These are phyloP conservation scores for Falco rusticolus DNA, from an alignment of 2,797 vertebrate species.

Conservation along the genomic window DNA sequence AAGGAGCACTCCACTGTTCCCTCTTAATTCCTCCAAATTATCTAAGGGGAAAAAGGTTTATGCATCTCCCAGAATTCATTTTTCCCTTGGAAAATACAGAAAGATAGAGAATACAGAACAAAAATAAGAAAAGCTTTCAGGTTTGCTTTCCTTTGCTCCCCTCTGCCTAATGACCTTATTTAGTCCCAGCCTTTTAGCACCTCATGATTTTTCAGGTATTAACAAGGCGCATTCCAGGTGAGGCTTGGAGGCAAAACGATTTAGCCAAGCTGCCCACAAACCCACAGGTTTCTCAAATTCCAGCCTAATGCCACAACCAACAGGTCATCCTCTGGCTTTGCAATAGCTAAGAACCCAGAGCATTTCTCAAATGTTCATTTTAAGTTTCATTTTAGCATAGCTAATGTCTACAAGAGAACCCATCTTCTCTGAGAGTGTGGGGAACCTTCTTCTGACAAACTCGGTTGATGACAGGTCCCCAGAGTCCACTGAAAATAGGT, in stretches of 20 bases:
- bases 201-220: neutral
- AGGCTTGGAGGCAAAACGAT: neutral
- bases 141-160: neutral
- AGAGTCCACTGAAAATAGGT: rapidly evolving
- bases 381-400: neutral
- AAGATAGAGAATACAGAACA: neutral
- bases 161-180: neutral
- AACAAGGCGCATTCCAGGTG: neutral
- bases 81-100: neutral
- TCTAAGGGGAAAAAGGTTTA: neutral
- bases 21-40: neutral
- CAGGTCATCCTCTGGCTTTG: neutral
- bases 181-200: neutral
- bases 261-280: neutral
- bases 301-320: neutral
- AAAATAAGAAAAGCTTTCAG: neutral
- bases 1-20: neutral
- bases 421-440: neutral
- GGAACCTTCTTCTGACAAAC: neutral
- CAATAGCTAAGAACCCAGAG: neutral
- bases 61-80: neutral
- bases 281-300: neutral
- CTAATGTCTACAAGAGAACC: neutral
- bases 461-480: neutral
- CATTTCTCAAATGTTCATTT: neutral